Evolutionary conservation across 2,113 vertebrate genomes (phyloP), one percentile per base, ranked within the genome.

Genomic region (Hippocampus zosterae): DNA sequence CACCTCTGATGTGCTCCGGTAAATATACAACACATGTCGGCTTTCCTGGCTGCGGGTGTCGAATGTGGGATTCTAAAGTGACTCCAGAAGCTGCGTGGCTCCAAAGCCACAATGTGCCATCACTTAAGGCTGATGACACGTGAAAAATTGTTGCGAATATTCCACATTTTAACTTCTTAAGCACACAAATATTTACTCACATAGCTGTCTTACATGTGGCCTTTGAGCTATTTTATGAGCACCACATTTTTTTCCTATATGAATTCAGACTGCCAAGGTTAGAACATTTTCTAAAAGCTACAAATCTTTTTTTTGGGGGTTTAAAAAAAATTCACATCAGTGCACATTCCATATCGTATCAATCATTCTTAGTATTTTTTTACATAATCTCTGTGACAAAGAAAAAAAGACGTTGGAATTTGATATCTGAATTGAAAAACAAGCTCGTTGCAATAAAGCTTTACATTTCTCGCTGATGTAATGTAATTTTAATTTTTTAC

Each of bases 1-100:
- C 87, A 99, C 97, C 68, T 99, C 97, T 68, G 97, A 99, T 82
- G 97, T 99, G 89, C 91, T 99, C 91, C 98, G 97, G 97, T 99
- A 88, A 91, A 76, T 41, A 48, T 15, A 18, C 6, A 67, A 44
- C 73, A 72, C 29, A 48, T 50, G 27, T 67, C 5, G 61, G 9
- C 8, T 41, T 63, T 41, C 10, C 18, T 57, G 55, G 23, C 55
- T 27, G 25, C 25, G 55, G 23, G 37, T 42, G 61, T 63, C 10
- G 3, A 63, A 63, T 23, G 19, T 63, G 61, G 33, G 33, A 63
- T 42, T 13, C 19, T 63, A n/a, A 63, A n/a, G 61, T n/a, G 40
- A n/a, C 37, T 41, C 23, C 55, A 25, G 55, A 57, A 57, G 25
- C 23, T n/a, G 19, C 23, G 21, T 21, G 12, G 37, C 18, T 5